Percentiles rank a stretch among this genome's conserved stretches.
These are phyloP conservation scores for Todiramphus chloris DNA, from an alignment of 2,113 vertebrate species.

Conservation along the genomic window DNA sequence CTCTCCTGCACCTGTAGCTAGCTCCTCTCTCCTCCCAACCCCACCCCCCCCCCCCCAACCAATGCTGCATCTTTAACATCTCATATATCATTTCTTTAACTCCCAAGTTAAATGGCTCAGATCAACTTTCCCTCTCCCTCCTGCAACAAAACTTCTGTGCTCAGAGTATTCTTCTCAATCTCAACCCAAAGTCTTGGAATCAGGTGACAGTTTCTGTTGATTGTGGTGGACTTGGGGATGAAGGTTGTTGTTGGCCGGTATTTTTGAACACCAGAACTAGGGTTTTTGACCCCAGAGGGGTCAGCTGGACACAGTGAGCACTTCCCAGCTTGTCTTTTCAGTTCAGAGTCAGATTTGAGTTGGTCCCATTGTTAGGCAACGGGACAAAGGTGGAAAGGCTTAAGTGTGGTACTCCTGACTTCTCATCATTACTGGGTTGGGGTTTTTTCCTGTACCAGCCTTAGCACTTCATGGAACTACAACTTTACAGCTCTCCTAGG, in stretches of 20 bases:
- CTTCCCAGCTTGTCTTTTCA: not conserved
- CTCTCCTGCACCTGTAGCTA: not conserved
- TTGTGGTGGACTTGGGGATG: not conserved
- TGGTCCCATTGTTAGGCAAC: not conserved
- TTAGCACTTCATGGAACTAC: not conserved
- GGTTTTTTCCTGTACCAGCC: not conserved
- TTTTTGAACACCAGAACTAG: not conserved
- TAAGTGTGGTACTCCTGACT: not conserved
- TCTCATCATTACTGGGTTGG: not conserved
- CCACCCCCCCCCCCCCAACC: too few relatives aligned
- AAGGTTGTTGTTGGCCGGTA: not conserved
- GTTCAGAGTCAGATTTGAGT: not conserved
- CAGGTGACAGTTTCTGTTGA: not conserved
- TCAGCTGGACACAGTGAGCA: not conserved
- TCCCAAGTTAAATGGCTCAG: not conserved
- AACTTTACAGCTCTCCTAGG: not conserved
- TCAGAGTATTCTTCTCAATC: not conserved
- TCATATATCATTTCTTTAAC: not conserved
- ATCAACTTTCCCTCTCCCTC: not conserved
- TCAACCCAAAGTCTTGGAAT: not conserved
- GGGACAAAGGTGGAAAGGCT: not conserved
- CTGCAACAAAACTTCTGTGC: not conserved
- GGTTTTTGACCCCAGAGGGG: not conserved
- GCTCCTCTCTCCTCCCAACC: not conserved
- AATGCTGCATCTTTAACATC: not conserved